Evolutionary conservation across 2,113 vertebrate species (phyloP), one percentile per base, ranked within the genome.

Genomic region (Zingel zingel): DNA sequence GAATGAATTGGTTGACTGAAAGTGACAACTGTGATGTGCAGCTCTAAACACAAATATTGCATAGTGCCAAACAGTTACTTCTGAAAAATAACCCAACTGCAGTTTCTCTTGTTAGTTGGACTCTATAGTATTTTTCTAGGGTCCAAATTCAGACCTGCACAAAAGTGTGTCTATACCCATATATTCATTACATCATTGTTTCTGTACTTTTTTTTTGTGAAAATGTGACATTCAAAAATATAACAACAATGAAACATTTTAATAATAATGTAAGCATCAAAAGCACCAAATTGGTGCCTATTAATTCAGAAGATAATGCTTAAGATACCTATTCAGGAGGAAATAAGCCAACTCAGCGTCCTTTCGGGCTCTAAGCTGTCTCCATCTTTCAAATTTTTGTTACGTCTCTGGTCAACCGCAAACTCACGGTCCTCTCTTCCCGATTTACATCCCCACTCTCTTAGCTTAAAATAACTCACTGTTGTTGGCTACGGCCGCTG

Each of bases 1-100:
- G 43, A 84, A 74, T 66, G 15, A 85, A 58, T 39, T 75, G 36
- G 54, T 62, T 70, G 56, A 64, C 75, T 74, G 4, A 61, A 74
- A 59, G 74, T 70, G 48, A 70, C 48, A 74, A 47, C 16, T 73
- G 11, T 36, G 33, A 18, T 39, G 23, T 48, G 19, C n/a, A 72
- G 16, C 36, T 66, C 8, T 5, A 65, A 27, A 76, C 74, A 48
- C 15, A 70, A 59, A 81, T 51, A 53, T 23, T 50, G 19, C 59
- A 7, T 33, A 48, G 18, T 27, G 23, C 30, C 23, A 23, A 47
- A 66, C 23, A 53, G 7, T 56, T 1, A 43, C 45, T 54, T 68
- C 23, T 5, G 2, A 39, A 33, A 77, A 57, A 45, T 0, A 11
- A 69, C 39, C 39, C 39, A 43, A 43, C 15, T 13, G 79, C n/a